Base-by-base conservation (phyloP, 2,797 vertebrate species). In the Danionella dracula region DNA sequence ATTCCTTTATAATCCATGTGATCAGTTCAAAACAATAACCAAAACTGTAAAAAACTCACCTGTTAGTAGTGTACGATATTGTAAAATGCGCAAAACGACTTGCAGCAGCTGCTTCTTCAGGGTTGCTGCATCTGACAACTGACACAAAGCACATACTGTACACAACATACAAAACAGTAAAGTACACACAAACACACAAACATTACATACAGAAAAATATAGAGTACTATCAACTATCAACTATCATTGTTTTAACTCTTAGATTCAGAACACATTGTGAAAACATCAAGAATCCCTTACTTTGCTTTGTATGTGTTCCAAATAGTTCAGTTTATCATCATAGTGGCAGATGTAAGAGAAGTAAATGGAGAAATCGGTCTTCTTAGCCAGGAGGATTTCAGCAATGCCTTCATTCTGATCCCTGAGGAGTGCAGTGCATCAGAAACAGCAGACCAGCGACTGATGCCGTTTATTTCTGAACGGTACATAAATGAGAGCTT, bases 11-110 rank as follows among this genome's bases (percentile, higher is more conserved):
- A n/a, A n/a, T n/a, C n/a, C n/a, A n/a, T n/a, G n/a, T n/a, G n/a
- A n/a, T n/a, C n/a, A n/a, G n/a, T n/a, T n/a, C n/a, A n/a, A 35
- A 8, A 35, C 1, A 35, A 27, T 3, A 35, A 35, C 3, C 3
- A 3, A 8, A 2, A 8, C 15, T 6, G 31, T 15, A 11, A 13
- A 58, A 31, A 66, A 58, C 74, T 83, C 76, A 97, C 96, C 96
- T 74, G 93, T 99, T 72, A 99, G 92, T 40, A 98, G 86, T 87
- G 94, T 91, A 50, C 81, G 91, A 74, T 98, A 99, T 82, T 97
- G 94, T 82, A 93, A 92, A 44, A 96, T 84, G 12, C 91, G 93
- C 37, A 93, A 90, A 0, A 95, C 90, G 57, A 96, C 93, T 79
- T 88, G 89, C 75, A 97, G 81, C 65, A 99, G 88, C 79, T 89